Percentiles rank a stretch among this genome's conserved stretches.
Conservation (phyloP, 2,888 invertebrate species). For the Rhingia rostrata region DNA sequence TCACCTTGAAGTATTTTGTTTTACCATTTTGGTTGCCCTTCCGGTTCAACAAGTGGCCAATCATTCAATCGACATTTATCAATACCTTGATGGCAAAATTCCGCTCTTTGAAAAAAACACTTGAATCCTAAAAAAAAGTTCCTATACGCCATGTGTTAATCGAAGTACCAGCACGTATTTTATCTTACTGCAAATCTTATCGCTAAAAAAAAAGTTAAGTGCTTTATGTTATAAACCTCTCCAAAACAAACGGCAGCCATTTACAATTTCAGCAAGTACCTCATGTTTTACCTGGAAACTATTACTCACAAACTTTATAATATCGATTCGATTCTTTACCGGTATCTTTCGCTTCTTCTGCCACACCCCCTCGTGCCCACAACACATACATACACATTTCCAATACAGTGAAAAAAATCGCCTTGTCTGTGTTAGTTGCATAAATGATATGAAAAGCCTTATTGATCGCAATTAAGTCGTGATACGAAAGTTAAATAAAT, state of each 20-base stretch:
- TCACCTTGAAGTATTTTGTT: no score
- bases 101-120: slow-evolving; percentile 9
- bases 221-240: background rate
- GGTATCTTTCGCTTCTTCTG: slow-evolving; percentile 2
- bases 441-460: slow-evolving; percentile 63
- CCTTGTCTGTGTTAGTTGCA: slow-evolving; percentile 39
- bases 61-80: background rate
- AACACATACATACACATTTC: slow-evolving; percentile 36
- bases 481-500: slow-evolving; percentile 68
- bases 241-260: slow-evolving; percentile 33
- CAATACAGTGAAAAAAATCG: slow-evolving; percentile 9
- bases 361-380: slow-evolving; percentile 12
- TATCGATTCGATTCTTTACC: slow-evolving; percentile 49
- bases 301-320: slow-evolving; percentile 57
- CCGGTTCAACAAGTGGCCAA: background rate
- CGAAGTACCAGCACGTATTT: background rate
- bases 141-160: slow-evolving; percentile 46
- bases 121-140: slow-evolving; percentile 23
- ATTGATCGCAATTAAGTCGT: slow-evolving; percentile 73
- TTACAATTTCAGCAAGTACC: slow-evolving; percentile 34
- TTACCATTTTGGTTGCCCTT: no score
- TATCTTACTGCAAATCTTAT: slow-evolving; percentile 32
- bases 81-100: background rate
- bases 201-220: slow-evolving; percentile 27
- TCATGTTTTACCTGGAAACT: slow-evolving; percentile 43